Evolutionary conservation across 2,113 vertebrate species (phyloP).

Genomic region (Alligator mississippiensis): DNA sequence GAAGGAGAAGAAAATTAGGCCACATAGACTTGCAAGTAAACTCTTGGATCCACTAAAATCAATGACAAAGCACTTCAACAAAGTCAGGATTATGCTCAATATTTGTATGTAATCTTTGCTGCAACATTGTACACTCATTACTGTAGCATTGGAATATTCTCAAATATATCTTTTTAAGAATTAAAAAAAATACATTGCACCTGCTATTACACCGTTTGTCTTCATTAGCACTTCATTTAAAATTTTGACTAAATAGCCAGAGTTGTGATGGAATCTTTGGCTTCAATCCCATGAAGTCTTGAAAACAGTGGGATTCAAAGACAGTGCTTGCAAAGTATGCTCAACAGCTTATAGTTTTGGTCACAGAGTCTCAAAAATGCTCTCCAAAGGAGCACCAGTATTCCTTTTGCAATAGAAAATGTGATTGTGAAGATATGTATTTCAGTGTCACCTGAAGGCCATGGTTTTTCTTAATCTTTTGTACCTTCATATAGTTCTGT

Average conservation of each 20-base stretch:
- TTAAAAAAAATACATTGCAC: neutral
- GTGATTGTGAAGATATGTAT: neutral
- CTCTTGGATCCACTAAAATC: neutral
- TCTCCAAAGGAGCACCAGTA: neutral
- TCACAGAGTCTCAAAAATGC: neutral
- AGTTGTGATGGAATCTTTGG: neutral
- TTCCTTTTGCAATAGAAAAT: neutral
- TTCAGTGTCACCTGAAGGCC: neutral
- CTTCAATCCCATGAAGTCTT: neutral
- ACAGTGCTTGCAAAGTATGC: neutral
- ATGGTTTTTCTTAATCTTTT: neutral
- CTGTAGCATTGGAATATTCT: neutral
- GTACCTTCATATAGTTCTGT: neutral
- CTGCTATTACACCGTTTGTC: neutral
- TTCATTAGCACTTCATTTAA: neutral
- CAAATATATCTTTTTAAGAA: fast-evolving
- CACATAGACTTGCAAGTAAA: fast-evolving
- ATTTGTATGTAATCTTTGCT: neutral
- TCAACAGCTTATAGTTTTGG: neutral
- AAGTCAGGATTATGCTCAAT: neutral
- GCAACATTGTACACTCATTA: fast-evolving
- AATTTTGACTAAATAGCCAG: neutral
- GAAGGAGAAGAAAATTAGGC: neutral
- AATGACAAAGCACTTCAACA: neutral
- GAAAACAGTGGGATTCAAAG: neutral